Evolutionary conservation across 2,113 vertebrate species (phyloP).

Genomic region (Phasianus colchicus): DNA sequence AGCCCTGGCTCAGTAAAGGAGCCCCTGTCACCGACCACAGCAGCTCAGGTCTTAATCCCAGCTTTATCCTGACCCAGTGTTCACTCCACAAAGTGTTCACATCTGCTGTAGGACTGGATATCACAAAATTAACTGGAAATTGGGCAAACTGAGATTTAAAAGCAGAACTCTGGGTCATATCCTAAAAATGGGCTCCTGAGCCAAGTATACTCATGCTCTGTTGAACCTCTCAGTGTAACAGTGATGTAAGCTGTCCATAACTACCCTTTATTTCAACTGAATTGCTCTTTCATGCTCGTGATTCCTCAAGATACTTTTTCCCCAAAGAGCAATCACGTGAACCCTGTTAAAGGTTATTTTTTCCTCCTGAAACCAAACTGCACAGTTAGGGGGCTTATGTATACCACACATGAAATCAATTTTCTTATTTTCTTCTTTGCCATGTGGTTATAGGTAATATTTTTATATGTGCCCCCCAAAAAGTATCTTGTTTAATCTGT

Average conservation of each 20-base stretch:
- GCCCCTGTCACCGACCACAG: too few relatives aligned
- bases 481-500: not conserved
- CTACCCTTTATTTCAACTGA: not conserved
- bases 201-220: fast-evolving
- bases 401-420: not conserved
- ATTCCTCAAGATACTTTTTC: not conserved
- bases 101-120: not conserved
- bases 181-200: not conserved
- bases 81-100: not conserved
- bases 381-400: not conserved
- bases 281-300: not conserved
- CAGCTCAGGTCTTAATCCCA: not conserved
- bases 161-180: not conserved
- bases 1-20: not conserved
- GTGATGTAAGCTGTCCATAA: not conserved
- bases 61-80: not conserved
- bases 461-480: not conserved
- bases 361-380: not conserved
- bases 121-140: not conserved
- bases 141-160: not conserved
- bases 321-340: not conserved
- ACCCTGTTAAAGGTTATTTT: not conserved
- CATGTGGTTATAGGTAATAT: not conserved
- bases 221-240: not conserved
- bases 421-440: not conserved